Evolutionary conservation across 2,888 invertebrate species (phyloP).

Genomic region (Linnaemya vulpina): DNA sequence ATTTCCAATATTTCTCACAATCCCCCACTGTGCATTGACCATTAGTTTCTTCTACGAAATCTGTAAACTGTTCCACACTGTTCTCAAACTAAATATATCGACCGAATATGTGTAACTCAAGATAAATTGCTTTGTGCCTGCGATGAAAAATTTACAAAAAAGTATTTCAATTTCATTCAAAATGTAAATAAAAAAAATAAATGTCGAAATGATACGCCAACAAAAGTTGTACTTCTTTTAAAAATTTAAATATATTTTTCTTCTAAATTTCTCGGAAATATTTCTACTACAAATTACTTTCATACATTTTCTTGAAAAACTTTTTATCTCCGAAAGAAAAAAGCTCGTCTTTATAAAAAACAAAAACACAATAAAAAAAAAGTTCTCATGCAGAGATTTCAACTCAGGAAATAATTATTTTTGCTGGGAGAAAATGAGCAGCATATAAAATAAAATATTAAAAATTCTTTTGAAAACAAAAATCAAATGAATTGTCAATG

Average conservation of each 20-base stretch:
- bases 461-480: too few species aligned
- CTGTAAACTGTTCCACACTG: background rate
- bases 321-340: background rate
- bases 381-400: background rate
- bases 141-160: slow-evolving; percentile 6
- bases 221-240: background rate
- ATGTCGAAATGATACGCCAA: background rate
- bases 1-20: too few species aligned
- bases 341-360: background rate
- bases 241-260: background rate
- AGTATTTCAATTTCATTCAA: slow-evolving; percentile 63
- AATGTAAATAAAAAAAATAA: slow-evolving; percentile 24
- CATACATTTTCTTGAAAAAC: background rate
- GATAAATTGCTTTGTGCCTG: background rate
- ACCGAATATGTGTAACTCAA: background rate
- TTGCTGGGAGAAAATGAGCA: background rate
- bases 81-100: background rate
- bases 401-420: background rate
- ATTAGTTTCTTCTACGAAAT: too few species aligned
- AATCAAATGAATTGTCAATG: too few species aligned
- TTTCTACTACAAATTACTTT: background rate
- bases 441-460: background rate
- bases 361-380: background rate
- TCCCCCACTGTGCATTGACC: too few species aligned
- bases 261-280: background rate